Conservation (phyloP, 2,113 vertebrate species). For the Lasiurus cinereus region DNA sequence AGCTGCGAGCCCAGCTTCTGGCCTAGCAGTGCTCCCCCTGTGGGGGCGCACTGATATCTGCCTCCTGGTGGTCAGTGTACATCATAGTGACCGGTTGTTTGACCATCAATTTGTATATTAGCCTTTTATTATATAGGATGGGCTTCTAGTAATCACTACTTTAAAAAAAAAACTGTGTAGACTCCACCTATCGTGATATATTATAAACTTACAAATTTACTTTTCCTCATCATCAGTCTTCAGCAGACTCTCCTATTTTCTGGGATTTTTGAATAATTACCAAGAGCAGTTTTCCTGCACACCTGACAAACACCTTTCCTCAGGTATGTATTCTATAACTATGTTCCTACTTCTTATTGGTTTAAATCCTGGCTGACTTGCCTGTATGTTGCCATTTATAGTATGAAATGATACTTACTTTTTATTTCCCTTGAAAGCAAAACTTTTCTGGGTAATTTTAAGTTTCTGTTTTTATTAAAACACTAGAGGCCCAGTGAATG, state of each 20-base stretch:
- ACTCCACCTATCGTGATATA: background rate
- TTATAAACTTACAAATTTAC: slow-evolving; percentile 6
- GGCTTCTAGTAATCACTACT: background rate
- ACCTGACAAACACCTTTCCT: background rate
- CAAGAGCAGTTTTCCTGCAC: background rate
- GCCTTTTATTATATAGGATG: too few species aligned
- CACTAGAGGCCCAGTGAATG: too few species aligned
- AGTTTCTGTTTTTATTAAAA: background rate
- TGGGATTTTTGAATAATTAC: background rate
- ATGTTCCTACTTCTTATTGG: background rate
- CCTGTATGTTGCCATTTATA: background rate
- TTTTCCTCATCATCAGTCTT: background rate
- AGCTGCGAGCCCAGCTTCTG: too few species aligned
- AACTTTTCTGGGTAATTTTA: background rate
- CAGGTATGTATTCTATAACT: background rate
- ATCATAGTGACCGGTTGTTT: too few species aligned
- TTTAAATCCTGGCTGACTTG: background rate
- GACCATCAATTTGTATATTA: too few species aligned
- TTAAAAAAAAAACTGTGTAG: background rate
- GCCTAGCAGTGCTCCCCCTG: too few species aligned
- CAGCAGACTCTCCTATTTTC: background rate
- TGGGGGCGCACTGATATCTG: too few species aligned
- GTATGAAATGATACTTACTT: background rate
- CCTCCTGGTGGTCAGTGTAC: too few species aligned
- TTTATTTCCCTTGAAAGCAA: background rate